phyloP scores from a whole-genome alignment of 2,888 invertebrate species.

The Aporophyla nigra region DNA sequence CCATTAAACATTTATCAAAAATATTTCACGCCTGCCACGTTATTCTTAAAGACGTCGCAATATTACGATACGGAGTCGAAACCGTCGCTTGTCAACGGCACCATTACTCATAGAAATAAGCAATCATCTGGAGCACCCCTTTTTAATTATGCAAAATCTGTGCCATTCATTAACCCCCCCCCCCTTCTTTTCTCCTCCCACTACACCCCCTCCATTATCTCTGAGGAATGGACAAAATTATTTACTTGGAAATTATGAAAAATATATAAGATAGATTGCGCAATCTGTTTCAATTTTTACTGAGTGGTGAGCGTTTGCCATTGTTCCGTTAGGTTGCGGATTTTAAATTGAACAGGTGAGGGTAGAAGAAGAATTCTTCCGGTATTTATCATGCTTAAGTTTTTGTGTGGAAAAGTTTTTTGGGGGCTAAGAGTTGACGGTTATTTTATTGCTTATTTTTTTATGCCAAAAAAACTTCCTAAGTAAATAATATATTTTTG shows the following conservation, averaged over 20 bases:
- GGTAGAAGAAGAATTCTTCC: conserved; percentile 55
- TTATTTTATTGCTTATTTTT: conserved; percentile 7
- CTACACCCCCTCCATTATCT: conserved; percentile 69
- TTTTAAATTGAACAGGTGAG: conserved; percentile 73
- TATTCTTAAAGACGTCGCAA: conserved; percentile 60
- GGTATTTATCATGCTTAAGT: conserved; percentile 37
- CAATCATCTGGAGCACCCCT: conserved; percentile 85
- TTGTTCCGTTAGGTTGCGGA: conserved; percentile 64
- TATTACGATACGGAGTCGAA: conserved; percentile 63
- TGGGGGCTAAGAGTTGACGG: background rate
- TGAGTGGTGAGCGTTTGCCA: conserved; percentile 68
- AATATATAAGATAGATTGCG: conserved; percentile 83
- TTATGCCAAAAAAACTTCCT: background rate
- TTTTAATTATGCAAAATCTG: conserved; percentile 90
- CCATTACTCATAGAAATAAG: conserved; percentile 87
- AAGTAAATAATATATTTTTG: background rate
- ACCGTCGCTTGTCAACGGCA: conserved; percentile 70
- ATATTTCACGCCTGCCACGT: conserved; percentile 54
- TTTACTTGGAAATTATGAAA: conserved; percentile 86
- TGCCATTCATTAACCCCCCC: conserved; percentile 80
- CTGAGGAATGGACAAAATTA: conserved; percentile 81
- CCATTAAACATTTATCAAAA: conserved; percentile 61
- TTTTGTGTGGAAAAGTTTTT: conserved; percentile 11
- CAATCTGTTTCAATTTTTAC: conserved; percentile 81
- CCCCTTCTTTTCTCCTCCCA: conserved; percentile 40